Evolutionary conservation across 2,113 vertebrate species (phyloP).

Genomic region (Edolisoma coerulescens): DNA sequence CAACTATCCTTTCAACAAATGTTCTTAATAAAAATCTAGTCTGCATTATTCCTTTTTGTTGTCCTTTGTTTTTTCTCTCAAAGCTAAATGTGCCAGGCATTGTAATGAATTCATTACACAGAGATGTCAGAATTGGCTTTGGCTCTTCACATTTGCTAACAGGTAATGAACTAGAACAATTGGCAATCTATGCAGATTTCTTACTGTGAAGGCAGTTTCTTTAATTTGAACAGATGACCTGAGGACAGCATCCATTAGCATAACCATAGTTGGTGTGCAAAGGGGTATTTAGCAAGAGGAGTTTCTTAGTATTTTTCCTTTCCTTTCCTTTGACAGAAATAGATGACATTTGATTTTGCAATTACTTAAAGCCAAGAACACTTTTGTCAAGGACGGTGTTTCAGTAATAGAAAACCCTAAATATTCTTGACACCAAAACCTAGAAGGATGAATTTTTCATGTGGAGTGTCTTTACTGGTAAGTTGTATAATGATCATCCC

Average conservation of each 20-base stretch:
- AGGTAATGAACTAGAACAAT: slow-evolving; percentile 44
- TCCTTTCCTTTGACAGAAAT: background rate
- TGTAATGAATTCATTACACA: slow-evolving; percentile 9
- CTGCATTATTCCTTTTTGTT: background rate
- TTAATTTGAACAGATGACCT: slow-evolving; percentile 29
- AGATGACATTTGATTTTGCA: background rate
- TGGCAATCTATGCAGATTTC: slow-evolving; percentile 25
- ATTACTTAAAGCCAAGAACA: background rate
- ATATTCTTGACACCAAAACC: background rate
- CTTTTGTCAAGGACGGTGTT: background rate
- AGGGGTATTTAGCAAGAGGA: background rate
- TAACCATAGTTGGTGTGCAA: background rate
- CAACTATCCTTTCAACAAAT: background rate
- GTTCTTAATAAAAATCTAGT: background rate
- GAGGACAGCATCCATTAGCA: background rate
- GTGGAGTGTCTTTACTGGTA: background rate
- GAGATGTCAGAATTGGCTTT: slow-evolving; percentile 14
- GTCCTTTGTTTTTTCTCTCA: background rate
- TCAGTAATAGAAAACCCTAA: background rate
- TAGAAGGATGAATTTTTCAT: background rate
- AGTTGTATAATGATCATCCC: background rate
- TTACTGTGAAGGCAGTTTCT: slow-evolving; percentile 31
- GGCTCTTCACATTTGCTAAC: slow-evolving; percentile 8
- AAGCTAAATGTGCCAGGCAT: background rate
- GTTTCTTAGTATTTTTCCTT: background rate